phyloP scores from a whole-genome alignment of 2,113 vertebrate species.

The Oceanodroma tethys region DNA sequence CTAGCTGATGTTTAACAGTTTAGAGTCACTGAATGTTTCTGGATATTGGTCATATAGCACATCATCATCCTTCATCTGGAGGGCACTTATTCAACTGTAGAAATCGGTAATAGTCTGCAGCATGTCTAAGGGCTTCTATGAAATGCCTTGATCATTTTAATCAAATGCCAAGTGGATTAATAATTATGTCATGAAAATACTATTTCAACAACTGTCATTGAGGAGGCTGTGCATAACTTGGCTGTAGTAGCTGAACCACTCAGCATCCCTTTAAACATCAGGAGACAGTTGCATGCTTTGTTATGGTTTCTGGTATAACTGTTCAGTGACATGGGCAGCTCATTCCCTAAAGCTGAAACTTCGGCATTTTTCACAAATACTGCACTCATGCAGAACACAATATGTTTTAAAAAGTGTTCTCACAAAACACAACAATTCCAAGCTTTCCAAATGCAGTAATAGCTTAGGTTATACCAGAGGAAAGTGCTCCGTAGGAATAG shows the following conservation, averaged over 20 bases:
- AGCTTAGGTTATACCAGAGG: neutral
- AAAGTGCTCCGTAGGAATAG: neutral
- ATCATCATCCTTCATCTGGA: neutral
- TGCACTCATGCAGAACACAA: neutral
- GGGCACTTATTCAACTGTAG: neutral
- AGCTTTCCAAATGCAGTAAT: neutral
- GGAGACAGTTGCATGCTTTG: neutral
- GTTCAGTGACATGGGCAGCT: neutral
- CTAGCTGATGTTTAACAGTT: neutral
- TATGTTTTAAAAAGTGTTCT: neutral
- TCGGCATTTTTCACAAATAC: neutral
- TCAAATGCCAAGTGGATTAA: neutral
- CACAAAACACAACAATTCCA: neutral
- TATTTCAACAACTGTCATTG: neutral
- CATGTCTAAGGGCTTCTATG: neutral
- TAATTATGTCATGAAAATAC: neutral
- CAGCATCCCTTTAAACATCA: neutral
- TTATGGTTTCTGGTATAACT: neutral
- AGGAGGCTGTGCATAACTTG: neutral
- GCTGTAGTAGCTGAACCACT: neutral
- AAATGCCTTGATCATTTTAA: neutral
- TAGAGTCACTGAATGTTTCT: neutral
- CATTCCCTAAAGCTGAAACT: conserved; percentile 1
- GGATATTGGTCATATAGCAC: neutral
- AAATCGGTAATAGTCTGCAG: neutral